These are phyloP conservation scores for Urosaurus nigricauda DNA, from an alignment of 2,797 vertebrate genomes.

Conservation along the genomic window DNA sequence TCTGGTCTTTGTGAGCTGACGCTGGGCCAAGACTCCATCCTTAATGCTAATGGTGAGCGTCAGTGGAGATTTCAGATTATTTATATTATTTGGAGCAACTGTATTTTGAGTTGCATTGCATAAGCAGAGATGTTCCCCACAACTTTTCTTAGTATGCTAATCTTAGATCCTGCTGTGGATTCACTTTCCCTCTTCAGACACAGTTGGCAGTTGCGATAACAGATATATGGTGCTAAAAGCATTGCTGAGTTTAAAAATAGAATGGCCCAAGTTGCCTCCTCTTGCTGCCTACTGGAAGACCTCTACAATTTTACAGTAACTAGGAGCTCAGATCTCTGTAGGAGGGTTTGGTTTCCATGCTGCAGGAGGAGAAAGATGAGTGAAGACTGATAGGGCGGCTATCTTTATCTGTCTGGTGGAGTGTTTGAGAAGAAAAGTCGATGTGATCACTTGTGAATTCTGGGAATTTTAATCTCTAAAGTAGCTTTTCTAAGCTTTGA, in stretches of 20 bases:
- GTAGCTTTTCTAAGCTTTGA: neutral
- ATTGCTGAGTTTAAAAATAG: constrained; percentile 33
- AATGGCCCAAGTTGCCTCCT: neutral
- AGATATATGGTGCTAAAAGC: constrained; percentile 19
- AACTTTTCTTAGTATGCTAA: neutral
- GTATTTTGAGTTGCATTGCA: neutral
- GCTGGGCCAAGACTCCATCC: neutral
- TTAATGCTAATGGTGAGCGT: neutral
- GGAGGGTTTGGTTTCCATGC: neutral
- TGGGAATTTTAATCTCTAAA: neutral
- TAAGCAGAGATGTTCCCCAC: neutral
- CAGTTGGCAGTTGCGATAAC: constrained; percentile 7
- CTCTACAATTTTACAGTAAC: neutral
- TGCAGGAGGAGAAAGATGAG: neutral
- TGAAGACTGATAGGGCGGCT: neutral
- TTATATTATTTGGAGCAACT: neutral
- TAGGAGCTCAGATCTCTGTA: neutral
- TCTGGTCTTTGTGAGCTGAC: neutral
- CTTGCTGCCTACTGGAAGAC: neutral
- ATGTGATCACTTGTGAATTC: neutral
- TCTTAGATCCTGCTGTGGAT: neutral
- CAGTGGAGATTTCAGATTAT: neutral
- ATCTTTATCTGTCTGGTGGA: neutral
- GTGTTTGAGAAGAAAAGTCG: neutral
- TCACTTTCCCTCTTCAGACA: neutral